Conservation (phyloP, 2,113 vertebrate species). For the Terrapene triunguis region DNA sequence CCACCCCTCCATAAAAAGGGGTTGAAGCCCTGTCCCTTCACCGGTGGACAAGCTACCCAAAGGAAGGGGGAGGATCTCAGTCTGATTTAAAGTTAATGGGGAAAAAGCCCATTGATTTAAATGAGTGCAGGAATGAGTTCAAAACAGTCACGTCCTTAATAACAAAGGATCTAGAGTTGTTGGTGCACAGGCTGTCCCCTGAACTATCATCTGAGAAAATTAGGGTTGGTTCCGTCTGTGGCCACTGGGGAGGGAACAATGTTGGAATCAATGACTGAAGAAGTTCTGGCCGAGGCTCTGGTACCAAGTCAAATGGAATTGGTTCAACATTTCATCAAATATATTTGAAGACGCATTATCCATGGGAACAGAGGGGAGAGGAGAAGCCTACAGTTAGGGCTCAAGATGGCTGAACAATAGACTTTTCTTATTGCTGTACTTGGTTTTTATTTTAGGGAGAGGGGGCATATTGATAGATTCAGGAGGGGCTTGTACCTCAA, state of each 20-base stretch:
- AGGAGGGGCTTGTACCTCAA: not conserved
- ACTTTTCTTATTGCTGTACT: not conserved
- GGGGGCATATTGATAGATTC: not conserved
- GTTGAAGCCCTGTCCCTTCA: not conserved
- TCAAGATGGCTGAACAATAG: not conserved
- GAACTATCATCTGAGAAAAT: not conserved
- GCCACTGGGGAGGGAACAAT: not conserved
- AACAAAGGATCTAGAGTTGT: not conserved
- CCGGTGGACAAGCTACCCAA: conserved; percentile 10
- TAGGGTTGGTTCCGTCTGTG: not conserved
- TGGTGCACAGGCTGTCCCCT: not conserved
- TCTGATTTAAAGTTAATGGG: conserved; percentile 15
- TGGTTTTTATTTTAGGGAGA: not conserved
- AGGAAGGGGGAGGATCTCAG: not conserved
- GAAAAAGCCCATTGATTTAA: not conserved
- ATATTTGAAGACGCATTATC: not conserved
- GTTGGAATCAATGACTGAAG: conserved; percentile 40
- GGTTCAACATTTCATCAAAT: conserved; percentile 9
- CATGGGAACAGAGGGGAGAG: not conserved
- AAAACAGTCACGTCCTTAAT: not conserved
- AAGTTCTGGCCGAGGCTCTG: not conserved
- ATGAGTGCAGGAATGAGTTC: not conserved
- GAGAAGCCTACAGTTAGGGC: not conserved
- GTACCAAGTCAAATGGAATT: conserved; percentile 42
- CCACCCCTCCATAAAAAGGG: not conserved